Evolutionary conservation across 1,140 invertebrate genomes (phyloP).

Genomic region (Zelostemma sp.): DNA sequence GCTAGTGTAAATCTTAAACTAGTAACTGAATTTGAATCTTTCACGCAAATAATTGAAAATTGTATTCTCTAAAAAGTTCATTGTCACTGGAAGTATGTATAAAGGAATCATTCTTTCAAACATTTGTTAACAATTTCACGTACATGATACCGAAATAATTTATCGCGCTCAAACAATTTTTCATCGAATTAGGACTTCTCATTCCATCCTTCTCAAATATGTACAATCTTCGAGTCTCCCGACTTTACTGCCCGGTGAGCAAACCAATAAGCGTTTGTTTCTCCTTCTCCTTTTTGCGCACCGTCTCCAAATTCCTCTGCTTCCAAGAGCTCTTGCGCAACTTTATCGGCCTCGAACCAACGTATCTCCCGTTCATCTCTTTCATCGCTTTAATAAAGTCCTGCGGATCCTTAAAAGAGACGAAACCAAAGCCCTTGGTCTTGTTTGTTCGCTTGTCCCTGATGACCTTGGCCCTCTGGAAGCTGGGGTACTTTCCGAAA

Average conservation of each 20-base stretch:
- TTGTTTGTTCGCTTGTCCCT: slow-evolving; percentile 98
- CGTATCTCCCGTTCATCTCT: slow-evolving; percentile 86
- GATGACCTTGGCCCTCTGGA: slow-evolving; percentile 95
- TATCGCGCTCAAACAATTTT: no score
- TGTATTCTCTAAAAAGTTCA: no score
- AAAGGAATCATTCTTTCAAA: no score
- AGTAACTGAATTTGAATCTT: no score
- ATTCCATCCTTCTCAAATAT: no score
- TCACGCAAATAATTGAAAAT: no score
- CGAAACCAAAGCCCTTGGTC: slow-evolving; percentile 98
- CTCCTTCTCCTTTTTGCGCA: slow-evolving; percentile 95
- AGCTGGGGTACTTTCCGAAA: slow-evolving; percentile 96
- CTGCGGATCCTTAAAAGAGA: slow-evolving; percentile 97
- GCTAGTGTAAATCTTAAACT: no score
- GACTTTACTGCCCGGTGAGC: slow-evolving; percentile 71
- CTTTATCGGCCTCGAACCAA: slow-evolving; percentile 98
- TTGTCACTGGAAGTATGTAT: no score
- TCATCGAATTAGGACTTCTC: no score
- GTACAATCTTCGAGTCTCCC: slow-evolving; percentile 11
- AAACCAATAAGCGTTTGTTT: slow-evolving; percentile 83
- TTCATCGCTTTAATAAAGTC: slow-evolving; percentile 77
- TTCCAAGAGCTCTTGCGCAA: slow-evolving; percentile 97
- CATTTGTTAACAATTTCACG: no score
- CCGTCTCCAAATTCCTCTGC: slow-evolving; percentile 92
- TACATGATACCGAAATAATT: no score